Conservation (phyloP, 1,140 invertebrate genomes). For the Conopomorpha cramerella region DNA sequence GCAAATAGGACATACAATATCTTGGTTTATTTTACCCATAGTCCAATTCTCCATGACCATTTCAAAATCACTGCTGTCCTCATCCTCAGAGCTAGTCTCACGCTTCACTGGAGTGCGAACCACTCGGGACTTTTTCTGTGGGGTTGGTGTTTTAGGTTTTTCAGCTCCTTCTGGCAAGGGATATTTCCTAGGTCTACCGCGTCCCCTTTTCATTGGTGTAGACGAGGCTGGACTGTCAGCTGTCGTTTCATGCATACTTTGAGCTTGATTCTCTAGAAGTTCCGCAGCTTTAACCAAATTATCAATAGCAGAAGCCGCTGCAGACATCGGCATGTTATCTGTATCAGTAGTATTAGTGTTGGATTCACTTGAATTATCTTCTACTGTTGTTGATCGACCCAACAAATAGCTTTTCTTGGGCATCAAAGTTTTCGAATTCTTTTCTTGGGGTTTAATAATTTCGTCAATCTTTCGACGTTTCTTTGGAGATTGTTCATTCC, state of each 20-base stretch:
- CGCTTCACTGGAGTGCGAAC: conserved; percentile 20
- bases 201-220: conserved; percentile 38
- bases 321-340: too few species aligned
- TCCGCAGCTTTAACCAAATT: conserved; percentile 49
- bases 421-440: conserved; percentile 24
- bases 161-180: conserved; percentile 21
- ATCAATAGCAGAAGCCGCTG: conserved; percentile 37
- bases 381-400: conserved; percentile 16
- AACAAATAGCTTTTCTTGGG: conserved; percentile 48
- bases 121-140: conserved; percentile 35
- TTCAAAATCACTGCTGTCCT: conserved; percentile 28
- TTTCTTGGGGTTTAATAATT: conserved; percentile 14
- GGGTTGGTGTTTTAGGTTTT: conserved; percentile 19
- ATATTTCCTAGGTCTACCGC: conserved; percentile 46
- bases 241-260: conserved; percentile 9
- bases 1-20: conserved; percentile 54
- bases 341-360: conserved; percentile 13
- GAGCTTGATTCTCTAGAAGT: conserved; percentile 39
- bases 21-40: conserved; percentile 52
- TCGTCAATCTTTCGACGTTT: conserved; percentile 45
- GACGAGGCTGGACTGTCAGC: conserved; percentile 12
- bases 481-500: conserved; percentile 33
- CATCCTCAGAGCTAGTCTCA: conserved; percentile 23
- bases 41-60: conserved; percentile 49
- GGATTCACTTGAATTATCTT: conserved; percentile 8